phyloP scores from a whole-genome alignment of 1,140 invertebrate genomes.

The Hyles euphorbiae region DNA sequence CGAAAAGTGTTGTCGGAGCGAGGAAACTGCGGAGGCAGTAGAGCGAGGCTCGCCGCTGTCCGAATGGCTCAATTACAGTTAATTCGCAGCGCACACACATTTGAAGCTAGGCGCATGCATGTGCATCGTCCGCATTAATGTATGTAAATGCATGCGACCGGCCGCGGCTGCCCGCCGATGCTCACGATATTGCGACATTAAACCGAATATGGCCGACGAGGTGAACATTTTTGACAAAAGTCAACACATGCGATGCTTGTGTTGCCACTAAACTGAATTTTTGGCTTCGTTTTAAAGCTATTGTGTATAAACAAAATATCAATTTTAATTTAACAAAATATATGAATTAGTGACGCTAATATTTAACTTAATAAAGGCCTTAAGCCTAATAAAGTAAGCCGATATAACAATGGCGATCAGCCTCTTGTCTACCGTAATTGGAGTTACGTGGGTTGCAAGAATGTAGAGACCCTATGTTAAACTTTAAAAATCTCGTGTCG shows the following conservation, averaged over 20 bases:
- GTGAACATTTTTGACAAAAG: constrained; percentile 67
- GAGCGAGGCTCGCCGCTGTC: constrained; percentile 50
- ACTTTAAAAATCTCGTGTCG: too few species aligned
- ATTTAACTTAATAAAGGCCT: too few species aligned
- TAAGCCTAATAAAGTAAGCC: too few species aligned
- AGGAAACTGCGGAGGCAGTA: constrained; percentile 42
- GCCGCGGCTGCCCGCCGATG: constrained; percentile 58
- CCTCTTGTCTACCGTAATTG: too few species aligned
- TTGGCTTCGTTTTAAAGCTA: not conserved
- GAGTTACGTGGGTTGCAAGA: too few species aligned
- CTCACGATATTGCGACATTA: constrained; percentile 71
- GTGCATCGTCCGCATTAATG: constrained; percentile 66
- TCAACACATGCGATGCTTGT: constrained; percentile 63
- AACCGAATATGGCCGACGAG: constrained; percentile 69
- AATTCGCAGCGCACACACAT: constrained; percentile 71
- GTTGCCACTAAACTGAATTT: constrained; percentile 24
- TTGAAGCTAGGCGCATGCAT: constrained; percentile 61
- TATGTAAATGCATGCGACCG: constrained; percentile 73
- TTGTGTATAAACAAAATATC: not conserved
- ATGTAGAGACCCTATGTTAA: too few species aligned
- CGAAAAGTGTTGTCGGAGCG: constrained; percentile 28
- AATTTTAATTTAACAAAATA: too few species aligned
- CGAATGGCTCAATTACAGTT: constrained; percentile 74
- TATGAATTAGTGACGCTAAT: too few species aligned
- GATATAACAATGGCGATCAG: too few species aligned